phyloP scores from a whole-genome alignment of 2,797 vertebrate genomes.

The Hypotaenidia philippensis region DNA sequence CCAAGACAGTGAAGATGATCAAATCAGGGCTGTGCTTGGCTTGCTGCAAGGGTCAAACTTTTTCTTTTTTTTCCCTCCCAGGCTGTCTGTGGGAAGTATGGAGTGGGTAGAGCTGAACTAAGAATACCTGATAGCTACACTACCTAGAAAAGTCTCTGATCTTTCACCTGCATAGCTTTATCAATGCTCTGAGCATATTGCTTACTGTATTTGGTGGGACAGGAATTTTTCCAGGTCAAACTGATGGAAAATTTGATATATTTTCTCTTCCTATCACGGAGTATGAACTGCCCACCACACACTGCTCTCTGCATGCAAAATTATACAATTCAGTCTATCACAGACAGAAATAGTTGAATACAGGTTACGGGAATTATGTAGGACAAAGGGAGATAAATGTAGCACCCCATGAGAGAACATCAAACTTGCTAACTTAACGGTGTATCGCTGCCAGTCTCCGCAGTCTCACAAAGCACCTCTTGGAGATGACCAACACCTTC shows the following conservation, averaged over 20 bases:
- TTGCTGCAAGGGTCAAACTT: neutral
- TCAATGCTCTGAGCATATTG: neutral
- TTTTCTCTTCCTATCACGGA: neutral
- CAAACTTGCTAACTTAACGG: neutral
- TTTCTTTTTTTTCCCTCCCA: neutral
- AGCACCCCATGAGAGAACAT: neutral
- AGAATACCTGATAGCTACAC: neutral
- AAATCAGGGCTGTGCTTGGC: constrained; percentile 5
- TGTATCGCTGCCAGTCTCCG: neutral
- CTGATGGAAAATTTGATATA: neutral
- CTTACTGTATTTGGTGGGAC: neutral
- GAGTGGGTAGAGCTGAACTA: neutral
- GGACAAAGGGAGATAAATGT: neutral
- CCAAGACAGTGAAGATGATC: constrained; percentile 46
- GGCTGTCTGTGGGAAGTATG: neutral
- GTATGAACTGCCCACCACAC: neutral
- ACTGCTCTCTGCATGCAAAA: neutral
- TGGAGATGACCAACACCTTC: neutral
- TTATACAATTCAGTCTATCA: neutral
- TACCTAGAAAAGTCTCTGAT: neutral
- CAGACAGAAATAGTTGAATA: neutral
- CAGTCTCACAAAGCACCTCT: neutral
- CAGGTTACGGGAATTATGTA: neutral
- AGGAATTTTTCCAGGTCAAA: neutral
- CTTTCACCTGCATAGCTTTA: neutral